These are phyloP conservation scores for Cataglyphis livida DNA, from an alignment of 2,888 invertebrate species.

Conservation along the genomic window DNA sequence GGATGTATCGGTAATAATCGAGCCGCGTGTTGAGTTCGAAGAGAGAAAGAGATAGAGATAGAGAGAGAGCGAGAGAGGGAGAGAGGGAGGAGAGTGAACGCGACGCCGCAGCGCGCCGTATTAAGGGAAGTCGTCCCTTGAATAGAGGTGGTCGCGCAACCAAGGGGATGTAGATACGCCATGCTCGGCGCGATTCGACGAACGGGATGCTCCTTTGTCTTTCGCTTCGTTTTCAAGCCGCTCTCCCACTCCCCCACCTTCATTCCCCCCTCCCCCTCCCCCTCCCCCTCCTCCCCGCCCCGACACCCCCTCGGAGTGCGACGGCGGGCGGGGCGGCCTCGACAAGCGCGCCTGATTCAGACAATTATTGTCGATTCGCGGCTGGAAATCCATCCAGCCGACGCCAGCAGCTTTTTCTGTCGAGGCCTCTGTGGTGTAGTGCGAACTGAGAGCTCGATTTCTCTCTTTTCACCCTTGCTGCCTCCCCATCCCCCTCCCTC, in stretches of 20 bases:
- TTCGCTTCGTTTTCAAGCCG: conserved; percentile 78
- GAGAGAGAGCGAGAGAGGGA: conserved; percentile 15
- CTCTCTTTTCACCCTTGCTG: conserved; percentile 29
- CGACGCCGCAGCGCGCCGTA: conserved; percentile 57
- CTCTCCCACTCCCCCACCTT: conserved; percentile 53
- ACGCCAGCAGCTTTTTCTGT: conserved; percentile 78
- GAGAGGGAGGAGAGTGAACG: conserved; percentile 62
- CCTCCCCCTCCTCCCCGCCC: too few species aligned
- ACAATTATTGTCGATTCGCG: conserved; percentile 82
- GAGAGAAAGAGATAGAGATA: conserved; percentile 33
- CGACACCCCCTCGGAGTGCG: conserved; percentile 43
- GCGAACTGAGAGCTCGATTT: conserved; percentile 58
- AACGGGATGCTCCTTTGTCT: conserved; percentile 84
- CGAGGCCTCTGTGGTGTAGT: conserved; percentile 31
- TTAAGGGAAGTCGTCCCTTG: conserved; percentile 74
- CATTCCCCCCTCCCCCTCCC: background rate
- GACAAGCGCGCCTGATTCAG: conserved; percentile 73
- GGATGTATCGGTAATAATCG: conserved; percentile 84
- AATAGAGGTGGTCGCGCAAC: conserved; percentile 70
- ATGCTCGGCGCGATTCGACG: conserved; percentile 84
- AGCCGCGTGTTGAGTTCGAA: conserved; percentile 63
- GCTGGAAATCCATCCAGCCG: conserved; percentile 79
- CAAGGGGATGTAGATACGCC: conserved; percentile 84
- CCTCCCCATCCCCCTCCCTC: background rate
- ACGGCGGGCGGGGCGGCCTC: conserved; percentile 53